Conservation (phyloP, 2,113 vertebrate genomes). For the Heterochromis multidens region DNA sequence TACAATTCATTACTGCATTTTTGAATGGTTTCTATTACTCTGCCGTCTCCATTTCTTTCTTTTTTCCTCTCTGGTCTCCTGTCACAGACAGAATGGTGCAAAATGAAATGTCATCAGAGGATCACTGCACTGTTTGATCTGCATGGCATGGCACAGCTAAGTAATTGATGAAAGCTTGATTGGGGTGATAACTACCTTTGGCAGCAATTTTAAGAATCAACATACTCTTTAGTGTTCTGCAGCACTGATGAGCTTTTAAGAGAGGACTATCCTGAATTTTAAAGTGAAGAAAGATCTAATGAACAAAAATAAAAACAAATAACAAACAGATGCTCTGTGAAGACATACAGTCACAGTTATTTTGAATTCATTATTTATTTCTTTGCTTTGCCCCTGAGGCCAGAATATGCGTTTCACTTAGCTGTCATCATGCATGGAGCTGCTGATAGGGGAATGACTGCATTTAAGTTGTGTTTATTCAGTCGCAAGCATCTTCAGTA, state of each 20-base stretch:
- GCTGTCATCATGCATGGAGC: constrained; percentile 60
- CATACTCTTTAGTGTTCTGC: constrained; percentile 27
- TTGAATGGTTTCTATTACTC: constrained; percentile 52
- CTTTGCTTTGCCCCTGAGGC: neutral
- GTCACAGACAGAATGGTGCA: neutral
- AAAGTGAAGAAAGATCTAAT: constrained; percentile 53
- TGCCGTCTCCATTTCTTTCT: neutral
- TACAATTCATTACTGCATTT: constrained; percentile 57
- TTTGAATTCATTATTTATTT: constrained; percentile 25
- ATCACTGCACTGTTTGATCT: constrained; percentile 37
- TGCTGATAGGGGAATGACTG: constrained; percentile 56
- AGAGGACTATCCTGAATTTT: constrained; percentile 2
- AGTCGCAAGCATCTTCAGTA: constrained; percentile 23
- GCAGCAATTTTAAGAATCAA: constrained; percentile 34
- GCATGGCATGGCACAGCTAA: constrained; percentile 42
- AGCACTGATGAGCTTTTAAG: constrained; percentile 32
- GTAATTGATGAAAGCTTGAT: constrained; percentile 72
- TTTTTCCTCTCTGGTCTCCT: neutral
- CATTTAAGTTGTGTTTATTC: constrained; percentile 47
- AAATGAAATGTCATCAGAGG: constrained; percentile 15
- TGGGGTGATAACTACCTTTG: constrained; percentile 65
- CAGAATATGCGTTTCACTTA: constrained; percentile 54
- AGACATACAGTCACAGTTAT: constrained; percentile 39
- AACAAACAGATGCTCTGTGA: constrained; percentile 65
- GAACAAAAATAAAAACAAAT: constrained; percentile 69